Evolutionary conservation across 2,888 invertebrate genomes (phyloP).

Genomic region (Dinocampus coccinellae): DNA sequence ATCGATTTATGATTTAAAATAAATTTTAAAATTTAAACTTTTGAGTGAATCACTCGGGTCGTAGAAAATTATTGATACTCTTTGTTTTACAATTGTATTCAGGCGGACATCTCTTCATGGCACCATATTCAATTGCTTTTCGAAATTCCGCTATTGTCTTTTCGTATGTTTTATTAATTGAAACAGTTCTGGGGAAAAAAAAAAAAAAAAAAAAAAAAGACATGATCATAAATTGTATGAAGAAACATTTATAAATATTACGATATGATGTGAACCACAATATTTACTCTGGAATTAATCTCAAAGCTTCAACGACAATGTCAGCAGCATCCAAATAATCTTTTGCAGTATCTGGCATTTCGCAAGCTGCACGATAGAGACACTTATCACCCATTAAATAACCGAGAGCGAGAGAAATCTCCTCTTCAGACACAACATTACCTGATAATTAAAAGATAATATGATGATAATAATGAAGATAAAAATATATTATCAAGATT

Average conservation of each 20-base stretch:
- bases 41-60: slow-evolving; percentile 44
- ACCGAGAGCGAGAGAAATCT: slow-evolving; percentile 78
- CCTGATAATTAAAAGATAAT: slow-evolving; percentile 50
- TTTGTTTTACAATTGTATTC: slow-evolving; percentile 64
- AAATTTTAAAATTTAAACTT: slow-evolving; percentile 6
- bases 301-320: slow-evolving; percentile 79
- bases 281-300: slow-evolving; percentile 77
- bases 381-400: slow-evolving; percentile 81
- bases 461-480: slow-evolving; percentile 29
- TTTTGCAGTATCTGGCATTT: slow-evolving; percentile 79
- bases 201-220: slow-evolving; percentile 13
- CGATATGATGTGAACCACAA: neutral
- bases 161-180: slow-evolving; percentile 74
- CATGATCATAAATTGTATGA: slow-evolving; percentile 31
- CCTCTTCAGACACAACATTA: slow-evolving; percentile 73
- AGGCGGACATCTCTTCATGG: slow-evolving; percentile 64
- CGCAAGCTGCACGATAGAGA: slow-evolving; percentile 82
- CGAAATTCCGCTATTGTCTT: slow-evolving; percentile 76
- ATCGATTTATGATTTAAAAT: neutral
- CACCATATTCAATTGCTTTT: slow-evolving; percentile 78
- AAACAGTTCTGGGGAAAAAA: slow-evolving; percentile 70
- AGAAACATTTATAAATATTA: slow-evolving; percentile 43
- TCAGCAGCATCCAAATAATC: slow-evolving; percentile 85
- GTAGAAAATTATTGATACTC: slow-evolving; percentile 60
- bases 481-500: slow-evolving; percentile 34